Percentiles rank a stretch among this genome's conserved stretches.
phyloP scores from a whole-genome alignment of 2,113 vertebrate genomes.

The Sialia sialis region DNA sequence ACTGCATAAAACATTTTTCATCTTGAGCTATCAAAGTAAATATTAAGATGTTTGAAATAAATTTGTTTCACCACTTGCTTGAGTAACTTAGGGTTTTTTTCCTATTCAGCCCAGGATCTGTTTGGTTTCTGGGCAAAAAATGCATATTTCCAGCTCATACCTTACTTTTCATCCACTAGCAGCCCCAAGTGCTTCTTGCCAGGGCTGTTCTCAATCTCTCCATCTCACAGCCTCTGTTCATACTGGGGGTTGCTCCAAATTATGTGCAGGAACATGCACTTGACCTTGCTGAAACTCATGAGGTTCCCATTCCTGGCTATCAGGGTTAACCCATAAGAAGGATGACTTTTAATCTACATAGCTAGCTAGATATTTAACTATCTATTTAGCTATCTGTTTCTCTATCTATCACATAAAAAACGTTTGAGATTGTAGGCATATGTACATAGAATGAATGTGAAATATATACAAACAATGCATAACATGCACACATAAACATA shows the following conservation, averaged over 20 bases:
- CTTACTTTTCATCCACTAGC: background rate
- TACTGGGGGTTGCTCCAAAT: accelerated
- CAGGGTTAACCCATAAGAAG: background rate
- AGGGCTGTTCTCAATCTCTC: background rate
- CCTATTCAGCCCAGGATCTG: background rate
- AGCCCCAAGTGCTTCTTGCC: accelerated
- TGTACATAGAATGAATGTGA: background rate
- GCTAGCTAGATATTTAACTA: background rate
- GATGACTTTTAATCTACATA: background rate
- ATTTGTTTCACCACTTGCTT: background rate
- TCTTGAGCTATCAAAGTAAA: background rate
- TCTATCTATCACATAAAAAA: background rate
- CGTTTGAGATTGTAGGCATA: background rate
- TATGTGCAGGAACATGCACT: background rate
- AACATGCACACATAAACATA: background rate
- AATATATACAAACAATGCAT: background rate
- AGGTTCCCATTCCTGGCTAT: background rate
- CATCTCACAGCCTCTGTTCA: background rate
- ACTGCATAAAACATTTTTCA: background rate
- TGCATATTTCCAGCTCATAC: accelerated
- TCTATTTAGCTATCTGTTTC: too few species aligned
- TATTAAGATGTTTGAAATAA: background rate
- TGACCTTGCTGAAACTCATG: background rate
- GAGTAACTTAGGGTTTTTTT: background rate
- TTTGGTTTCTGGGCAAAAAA: background rate